Conservation (phyloP, 1,140 invertebrate genomes). For the Drosophila hydei region DNA sequence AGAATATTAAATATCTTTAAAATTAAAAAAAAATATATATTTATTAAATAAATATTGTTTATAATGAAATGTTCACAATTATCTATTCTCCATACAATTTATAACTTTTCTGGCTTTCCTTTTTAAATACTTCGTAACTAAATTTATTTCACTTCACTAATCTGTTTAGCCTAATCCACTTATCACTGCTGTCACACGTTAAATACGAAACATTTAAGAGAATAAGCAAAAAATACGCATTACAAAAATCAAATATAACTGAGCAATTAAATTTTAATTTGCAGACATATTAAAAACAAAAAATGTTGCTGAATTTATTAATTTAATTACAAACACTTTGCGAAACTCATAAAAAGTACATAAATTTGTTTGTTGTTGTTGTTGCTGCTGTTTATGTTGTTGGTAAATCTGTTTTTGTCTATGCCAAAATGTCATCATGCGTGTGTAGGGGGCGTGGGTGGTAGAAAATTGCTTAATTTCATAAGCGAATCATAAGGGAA, state of each 20-base stretch:
- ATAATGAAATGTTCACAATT: no score
- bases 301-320: constrained; percentile 57
- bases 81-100: no score
- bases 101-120: no score
- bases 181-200: no score
- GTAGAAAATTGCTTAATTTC: constrained; percentile 74
- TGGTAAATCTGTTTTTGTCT: constrained; percentile 67
- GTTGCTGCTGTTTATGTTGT: constrained; percentile 18
- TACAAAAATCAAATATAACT: constrained; percentile 16
- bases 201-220: no score
- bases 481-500: constrained; percentile 76
- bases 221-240: not conserved
- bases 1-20: no score
- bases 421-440: constrained; percentile 60
- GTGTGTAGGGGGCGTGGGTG: constrained; percentile 12
- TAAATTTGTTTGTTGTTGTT: constrained; percentile 58
- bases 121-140: no score
- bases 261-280: constrained; percentile 64
- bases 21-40: no score
- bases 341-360: constrained; percentile 73
- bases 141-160: no score
- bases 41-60: no score
- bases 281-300: constrained; percentile 35
- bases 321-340: constrained; percentile 76
- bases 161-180: no score